Evolutionary conservation across 2,888 invertebrate genomes (phyloP), one percentile per base, ranked within the genome.

Genomic region (Folsomia manolachei): DNA sequence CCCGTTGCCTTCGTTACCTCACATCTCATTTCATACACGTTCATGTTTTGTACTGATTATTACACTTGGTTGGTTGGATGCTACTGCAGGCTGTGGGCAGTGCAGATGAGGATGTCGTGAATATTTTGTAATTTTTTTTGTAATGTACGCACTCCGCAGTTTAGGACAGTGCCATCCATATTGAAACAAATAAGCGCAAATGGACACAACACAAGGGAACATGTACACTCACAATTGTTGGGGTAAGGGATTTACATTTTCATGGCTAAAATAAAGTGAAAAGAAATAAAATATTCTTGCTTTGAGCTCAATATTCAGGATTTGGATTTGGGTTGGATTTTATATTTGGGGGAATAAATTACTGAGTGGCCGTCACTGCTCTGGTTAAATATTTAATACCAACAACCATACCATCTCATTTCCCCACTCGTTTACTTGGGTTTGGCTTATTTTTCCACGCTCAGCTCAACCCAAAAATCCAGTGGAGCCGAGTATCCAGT

Each of bases 341-440:
- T 39, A 39, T 56, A 21, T 56, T 4, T 56, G 21, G 56, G 56
- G 56, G 56, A 56, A 56, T 56, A 56, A 56, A 56, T 56, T 56
- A 56, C 21, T n/a, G 56, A 21, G 56, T 56, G 18, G 56, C 39
- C 39, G 56, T 18, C 56, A 56, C 19, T 51, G 51, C 51, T 51
- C 9, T 21, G 56, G 56, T 21, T 56, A 56, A 56, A 56, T 56
- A 56, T 56, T 56, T 56, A 56, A 56, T 56, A 21, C 39, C 39
- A 56, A n/a, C n/a, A n/a, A n/a, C n/a, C n/a, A n/a, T n/a, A n/a
- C n/a, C n/a, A n/a, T n/a, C n/a, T n/a, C n/a, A n/a, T n/a, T 56
- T 56, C n/a, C 56, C 21, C 56, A 14, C 56, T 21, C n/a, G 39
- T 4, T 39, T 39, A 39, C 39, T n/a, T n/a, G 39, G 7, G 39